phyloP scores from a whole-genome alignment of 1,140 invertebrate genomes.

The Ips nitidus region DNA sequence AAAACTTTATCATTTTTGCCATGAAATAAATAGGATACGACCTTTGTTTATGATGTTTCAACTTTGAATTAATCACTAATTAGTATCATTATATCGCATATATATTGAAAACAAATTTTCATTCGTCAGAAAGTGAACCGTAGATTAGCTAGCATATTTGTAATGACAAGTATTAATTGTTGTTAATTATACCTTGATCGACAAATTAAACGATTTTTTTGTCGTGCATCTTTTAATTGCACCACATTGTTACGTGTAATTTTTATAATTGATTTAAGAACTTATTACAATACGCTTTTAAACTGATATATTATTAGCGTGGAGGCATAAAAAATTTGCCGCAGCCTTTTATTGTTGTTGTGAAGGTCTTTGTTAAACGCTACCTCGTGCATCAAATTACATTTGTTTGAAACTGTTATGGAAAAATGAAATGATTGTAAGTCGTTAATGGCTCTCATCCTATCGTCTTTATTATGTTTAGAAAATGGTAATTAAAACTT shows the following conservation, averaged over 20 bases:
- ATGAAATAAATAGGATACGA: too few species aligned
- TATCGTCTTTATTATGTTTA: not conserved
- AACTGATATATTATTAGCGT: constrained; percentile 13
- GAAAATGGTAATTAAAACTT: not conserved
- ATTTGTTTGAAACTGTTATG: not conserved
- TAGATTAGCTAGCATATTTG: not conserved
- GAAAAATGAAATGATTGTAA: not conserved
- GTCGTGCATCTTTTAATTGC: not conserved
- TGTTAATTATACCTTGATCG: not conserved
- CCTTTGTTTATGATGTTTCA: too few species aligned
- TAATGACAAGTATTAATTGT: too few species aligned
- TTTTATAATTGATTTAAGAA: constrained; percentile 4
- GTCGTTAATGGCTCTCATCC: not conserved
- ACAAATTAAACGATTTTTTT: not conserved
- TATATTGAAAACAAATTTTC: not conserved
- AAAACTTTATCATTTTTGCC: too few species aligned
- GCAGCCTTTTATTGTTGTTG: constrained; percentile 2
- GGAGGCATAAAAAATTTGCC: not conserved
- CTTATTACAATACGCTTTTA: constrained; percentile 22
- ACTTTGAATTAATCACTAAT: too few species aligned
- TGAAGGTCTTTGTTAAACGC: not conserved
- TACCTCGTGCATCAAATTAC: not conserved
- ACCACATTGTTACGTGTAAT: not conserved
- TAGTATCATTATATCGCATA: too few species aligned
- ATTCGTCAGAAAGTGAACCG: not conserved